phyloP scores from a whole-genome alignment of 2,888 invertebrate species.

The Heterodera filipjevi region DNA sequence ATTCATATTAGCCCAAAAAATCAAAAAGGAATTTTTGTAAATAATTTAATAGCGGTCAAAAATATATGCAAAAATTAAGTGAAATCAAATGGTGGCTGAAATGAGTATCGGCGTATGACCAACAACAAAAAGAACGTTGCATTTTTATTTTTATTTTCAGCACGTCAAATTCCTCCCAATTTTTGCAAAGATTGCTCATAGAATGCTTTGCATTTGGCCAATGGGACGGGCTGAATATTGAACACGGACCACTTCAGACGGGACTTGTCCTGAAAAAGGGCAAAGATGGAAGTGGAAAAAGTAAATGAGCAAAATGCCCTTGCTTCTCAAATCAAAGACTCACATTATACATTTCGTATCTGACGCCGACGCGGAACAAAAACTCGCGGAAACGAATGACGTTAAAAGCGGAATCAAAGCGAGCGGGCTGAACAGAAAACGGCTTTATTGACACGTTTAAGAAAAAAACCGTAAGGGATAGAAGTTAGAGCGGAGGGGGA shows the following conservation, averaged over 20 bases:
- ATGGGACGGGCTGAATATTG: slow-evolving; percentile 46
- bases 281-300: no score
- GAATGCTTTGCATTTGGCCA: slow-evolving; percentile 38
- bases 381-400: slow-evolving; percentile 80
- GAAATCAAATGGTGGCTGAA: neutral
- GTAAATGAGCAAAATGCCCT: neutral
- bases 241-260: slow-evolving; percentile 46
- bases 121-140: neutral
- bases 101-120: neutral
- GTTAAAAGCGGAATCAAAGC: slow-evolving; percentile 68
- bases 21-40: no score
- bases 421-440: slow-evolving; percentile 32
- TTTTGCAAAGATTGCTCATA: slow-evolving; percentile 1
- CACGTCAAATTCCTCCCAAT: neutral
- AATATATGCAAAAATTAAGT: slow-evolving; percentile 3
- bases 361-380: slow-evolving; percentile 82
- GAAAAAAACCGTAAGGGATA: neutral
- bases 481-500: no score
- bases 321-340: no score
- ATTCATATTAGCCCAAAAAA: no score
- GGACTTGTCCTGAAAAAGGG: slow-evolving; percentile 50
- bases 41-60: neutral
- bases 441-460: no score
- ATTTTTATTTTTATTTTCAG: neutral
- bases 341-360: slow-evolving; percentile 86